These are phyloP conservation scores for Spialia ferax DNA, from an alignment of 2,888 invertebrate species.

Conservation along the genomic window DNA sequence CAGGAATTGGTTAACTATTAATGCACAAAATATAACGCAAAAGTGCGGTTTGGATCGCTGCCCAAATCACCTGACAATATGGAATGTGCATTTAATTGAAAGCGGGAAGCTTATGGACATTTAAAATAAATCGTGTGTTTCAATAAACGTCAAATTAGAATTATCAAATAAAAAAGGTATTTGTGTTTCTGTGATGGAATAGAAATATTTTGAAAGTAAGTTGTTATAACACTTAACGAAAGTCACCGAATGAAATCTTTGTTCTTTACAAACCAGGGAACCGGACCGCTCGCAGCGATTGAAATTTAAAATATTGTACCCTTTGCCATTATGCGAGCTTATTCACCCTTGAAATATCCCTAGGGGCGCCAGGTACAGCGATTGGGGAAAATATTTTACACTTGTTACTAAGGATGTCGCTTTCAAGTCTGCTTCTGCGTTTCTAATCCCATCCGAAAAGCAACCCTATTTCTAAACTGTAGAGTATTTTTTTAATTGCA, in stretches of 20 bases:
- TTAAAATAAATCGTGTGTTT: not conserved
- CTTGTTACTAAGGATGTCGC: conserved; percentile 85
- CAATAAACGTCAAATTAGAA: too few species aligned
- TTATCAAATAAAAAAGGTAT: not conserved
- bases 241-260: conserved; percentile 81
- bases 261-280: conserved; percentile 74
- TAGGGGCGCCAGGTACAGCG: conserved; percentile 84
- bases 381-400: conserved; percentile 87
- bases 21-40: not conserved
- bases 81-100: not conserved
- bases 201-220: conserved; percentile 59
- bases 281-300: conserved; percentile 85
- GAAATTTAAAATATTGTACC: conserved; percentile 88
- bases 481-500: conserved; percentile 58
- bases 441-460: conserved; percentile 55
- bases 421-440: conserved; percentile 70
- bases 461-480: conserved; percentile 49
- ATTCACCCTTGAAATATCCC: conserved; percentile 88
- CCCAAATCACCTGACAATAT: conserved; percentile 1
- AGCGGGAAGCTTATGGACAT: not conserved
- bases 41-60: not conserved
- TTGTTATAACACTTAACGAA: conserved; percentile 79
- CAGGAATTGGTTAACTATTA: conserved; percentile 11
- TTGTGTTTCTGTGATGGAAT: not conserved
- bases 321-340: conserved; percentile 87